Evolutionary conservation across 2,797 vertebrate genomes (phyloP).

Genomic region (Xyrichtys novacula): DNA sequence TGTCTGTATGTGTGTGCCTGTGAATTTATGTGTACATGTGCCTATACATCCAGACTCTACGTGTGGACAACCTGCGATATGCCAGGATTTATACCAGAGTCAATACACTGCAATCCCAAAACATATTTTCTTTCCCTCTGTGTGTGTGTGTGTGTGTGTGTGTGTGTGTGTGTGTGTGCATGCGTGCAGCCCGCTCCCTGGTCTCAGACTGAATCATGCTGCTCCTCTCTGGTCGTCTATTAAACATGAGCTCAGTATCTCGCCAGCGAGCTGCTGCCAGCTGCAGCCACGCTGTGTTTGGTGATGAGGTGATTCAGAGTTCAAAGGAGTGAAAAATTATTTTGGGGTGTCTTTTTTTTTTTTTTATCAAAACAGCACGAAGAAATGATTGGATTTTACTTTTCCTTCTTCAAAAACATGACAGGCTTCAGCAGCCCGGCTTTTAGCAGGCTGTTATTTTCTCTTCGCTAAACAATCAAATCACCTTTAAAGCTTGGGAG

Average conservation of each 20-base stretch:
- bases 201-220: constrained; percentile 54
- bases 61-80: constrained; percentile 5
- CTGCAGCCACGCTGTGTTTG: constrained; percentile 38
- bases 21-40: not conserved
- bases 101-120: constrained; percentile 21
- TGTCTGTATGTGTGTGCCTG: not conserved
- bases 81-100: constrained; percentile 23
- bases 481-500: not conserved
- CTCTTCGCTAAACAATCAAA: not conserved
- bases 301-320: constrained; percentile 49
- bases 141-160: constrained; percentile 16
- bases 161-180: not conserved
- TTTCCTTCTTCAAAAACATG: not conserved
- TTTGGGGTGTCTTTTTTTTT: not conserved
- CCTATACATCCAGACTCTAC: constrained; percentile 3
- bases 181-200: constrained; percentile 17
- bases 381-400: constrained; percentile 13
- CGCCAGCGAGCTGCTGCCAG: constrained; percentile 26
- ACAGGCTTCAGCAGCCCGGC: not conserved
- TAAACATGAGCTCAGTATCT: constrained; percentile 56
- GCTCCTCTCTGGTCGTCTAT: constrained; percentile 52
- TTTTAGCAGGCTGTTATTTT: not conserved
- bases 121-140: constrained; percentile 8
- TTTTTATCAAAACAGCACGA: constrained; percentile 10
- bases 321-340: constrained; percentile 41